phyloP scores from a whole-genome alignment of 2,113 vertebrate genomes.

The Phyllostomus discolor region DNA sequence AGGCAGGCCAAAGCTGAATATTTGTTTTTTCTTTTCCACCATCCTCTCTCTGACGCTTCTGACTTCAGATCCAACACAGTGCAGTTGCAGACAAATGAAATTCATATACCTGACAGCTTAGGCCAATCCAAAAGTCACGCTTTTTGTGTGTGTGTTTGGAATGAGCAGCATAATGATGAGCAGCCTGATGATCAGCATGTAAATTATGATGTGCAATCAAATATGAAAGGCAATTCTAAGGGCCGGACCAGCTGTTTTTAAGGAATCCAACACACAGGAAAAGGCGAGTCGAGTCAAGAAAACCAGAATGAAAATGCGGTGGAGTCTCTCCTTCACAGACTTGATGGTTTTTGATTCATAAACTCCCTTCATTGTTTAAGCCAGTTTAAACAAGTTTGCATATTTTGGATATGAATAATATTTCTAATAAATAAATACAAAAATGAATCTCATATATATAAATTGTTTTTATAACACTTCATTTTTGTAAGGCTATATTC shows the following conservation, averaged over 20 bases:
- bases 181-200: not conserved
- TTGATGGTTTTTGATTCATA: not conserved
- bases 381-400: not conserved
- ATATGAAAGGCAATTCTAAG: too few species aligned
- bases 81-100: not conserved
- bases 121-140: not conserved
- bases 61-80: not conserved
- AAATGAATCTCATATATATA: not conserved
- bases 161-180: not conserved
- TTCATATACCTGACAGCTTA: not conserved
- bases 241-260: not conserved
- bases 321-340: rapidly evolving
- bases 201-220: rapidly evolving
- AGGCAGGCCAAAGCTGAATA: not conserved
- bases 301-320: not conserved
- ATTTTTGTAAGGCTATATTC: not conserved
- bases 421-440: not conserved
- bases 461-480: not conserved
- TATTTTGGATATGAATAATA: not conserved
- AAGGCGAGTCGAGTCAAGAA: not conserved
- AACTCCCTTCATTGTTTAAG: not conserved
- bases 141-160: not conserved
- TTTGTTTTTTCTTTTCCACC: not conserved
- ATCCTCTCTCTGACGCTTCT: not conserved
- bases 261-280: not conserved